A percentile compares a stretch with the other conserved stretches of the same genome.
These are phyloP conservation scores for Prionailurus viverrinus DNA, from an alignment of 2,113 vertebrate species.

Conservation along the genomic window DNA sequence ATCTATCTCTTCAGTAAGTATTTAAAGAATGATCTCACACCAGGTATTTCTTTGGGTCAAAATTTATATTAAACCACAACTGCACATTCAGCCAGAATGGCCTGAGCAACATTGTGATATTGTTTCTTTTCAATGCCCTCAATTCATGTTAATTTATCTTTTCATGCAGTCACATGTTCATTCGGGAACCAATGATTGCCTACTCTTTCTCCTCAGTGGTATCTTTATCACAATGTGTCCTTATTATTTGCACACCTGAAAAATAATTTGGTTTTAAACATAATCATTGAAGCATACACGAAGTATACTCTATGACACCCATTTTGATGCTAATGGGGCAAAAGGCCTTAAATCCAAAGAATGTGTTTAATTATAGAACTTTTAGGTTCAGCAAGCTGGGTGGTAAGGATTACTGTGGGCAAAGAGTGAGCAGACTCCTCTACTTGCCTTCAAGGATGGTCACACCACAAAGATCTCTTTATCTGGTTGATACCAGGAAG, in stretches of 20 bases:
- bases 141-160: background rate
- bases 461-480: background rate
- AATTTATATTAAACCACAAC: background rate
- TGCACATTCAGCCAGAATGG: background rate
- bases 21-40: background rate
- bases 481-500: background rate
- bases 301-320: background rate
- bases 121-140: background rate
- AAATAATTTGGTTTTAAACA: constrained; percentile 4
- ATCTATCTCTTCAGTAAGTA: constrained; percentile 3
- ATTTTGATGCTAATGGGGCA: background rate
- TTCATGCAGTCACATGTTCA: background rate
- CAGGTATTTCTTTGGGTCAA: background rate
- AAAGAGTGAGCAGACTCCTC: background rate
- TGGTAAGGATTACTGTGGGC: background rate
- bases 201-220: background rate
- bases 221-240: background rate
- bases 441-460: background rate
- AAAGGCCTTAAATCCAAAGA: background rate
- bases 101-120: background rate
- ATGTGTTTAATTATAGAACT: background rate
- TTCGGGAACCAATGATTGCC: background rate
- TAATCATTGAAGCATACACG: background rate
- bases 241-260: background rate
- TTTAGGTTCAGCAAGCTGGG: background rate